Evolutionary conservation across 2,113 vertebrate genomes (phyloP).

Genomic region (Notarius quadriscutis): DNA sequence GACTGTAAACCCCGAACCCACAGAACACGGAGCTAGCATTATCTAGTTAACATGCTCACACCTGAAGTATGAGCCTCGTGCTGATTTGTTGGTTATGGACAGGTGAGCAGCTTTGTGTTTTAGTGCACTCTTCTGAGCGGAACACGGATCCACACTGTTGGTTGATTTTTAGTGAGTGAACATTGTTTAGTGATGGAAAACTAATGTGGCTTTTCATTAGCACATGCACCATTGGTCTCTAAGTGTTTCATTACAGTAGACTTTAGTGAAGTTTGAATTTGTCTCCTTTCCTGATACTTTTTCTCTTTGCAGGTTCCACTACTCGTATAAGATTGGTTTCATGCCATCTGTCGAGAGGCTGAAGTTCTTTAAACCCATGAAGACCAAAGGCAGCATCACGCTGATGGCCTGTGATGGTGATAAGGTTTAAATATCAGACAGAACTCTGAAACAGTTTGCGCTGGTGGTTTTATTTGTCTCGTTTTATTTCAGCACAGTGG

Average conservation of each 20-base stretch:
- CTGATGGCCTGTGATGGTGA: constrained; percentile 68
- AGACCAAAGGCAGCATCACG: constrained; percentile 48
- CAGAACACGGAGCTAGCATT: background rate
- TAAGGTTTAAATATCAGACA: background rate
- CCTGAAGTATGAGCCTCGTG: background rate
- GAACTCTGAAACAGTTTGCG: accelerated
- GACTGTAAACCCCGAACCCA: background rate
- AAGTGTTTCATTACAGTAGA: background rate
- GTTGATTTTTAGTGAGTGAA: background rate
- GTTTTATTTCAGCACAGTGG: constrained; percentile 63
- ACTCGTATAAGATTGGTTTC: constrained; percentile 70
- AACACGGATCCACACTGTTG: background rate
- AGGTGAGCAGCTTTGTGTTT: background rate
- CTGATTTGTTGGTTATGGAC: background rate
- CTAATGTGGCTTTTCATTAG: background rate
- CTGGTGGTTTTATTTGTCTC: background rate
- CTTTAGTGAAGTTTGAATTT: background rate
- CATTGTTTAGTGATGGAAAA: background rate
- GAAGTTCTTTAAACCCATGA: constrained; percentile 59
- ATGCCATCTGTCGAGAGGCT: constrained; percentile 52
- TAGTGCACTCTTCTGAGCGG: background rate
- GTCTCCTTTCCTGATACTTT: background rate
- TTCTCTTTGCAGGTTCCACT: constrained; percentile 62
- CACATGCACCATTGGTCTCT: background rate
- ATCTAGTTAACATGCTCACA: background rate